Base-by-base conservation (phyloP, 2,797 vertebrate genomes). In the Hylomyscus alleni region DNA sequence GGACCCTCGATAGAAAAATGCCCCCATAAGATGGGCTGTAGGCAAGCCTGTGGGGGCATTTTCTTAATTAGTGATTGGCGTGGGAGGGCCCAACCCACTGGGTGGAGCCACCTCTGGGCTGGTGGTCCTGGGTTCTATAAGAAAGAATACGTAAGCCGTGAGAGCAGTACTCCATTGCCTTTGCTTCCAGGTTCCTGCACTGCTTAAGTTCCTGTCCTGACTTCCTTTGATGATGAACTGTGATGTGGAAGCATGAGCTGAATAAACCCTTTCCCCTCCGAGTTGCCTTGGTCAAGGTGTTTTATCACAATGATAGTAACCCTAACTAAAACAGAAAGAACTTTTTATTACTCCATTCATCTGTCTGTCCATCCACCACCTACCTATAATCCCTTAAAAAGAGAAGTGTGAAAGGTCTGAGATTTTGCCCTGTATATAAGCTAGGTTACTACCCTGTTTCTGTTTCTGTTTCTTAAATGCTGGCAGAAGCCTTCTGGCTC, bases 401-500 rank as follows among this genome's bases (percentile, higher is more conserved):
- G 44, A 67, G 34, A 69, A 88, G 37, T 91, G 8, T 88, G 81
- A 90, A 94, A 89, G 34, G 50, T 75, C 67, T 92, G 90, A 75
- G 56, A 65, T 78, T 95, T 58, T 91, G 90, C 29, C 37, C 40
- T 87, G 60, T 37, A 37, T 92, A 56, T 26, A 95, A 95, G 26
- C 67, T 69, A 73, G 90, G 67, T 95, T 76, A 86, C 50, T n/a
- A n/a, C n/a, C n/a, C n/a, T n/a, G n/a, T n/a, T n/a, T 8, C 89
- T 69, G 3, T 91, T 93, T 81, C 81, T 94, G 54, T 96, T 81
- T 88, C 56, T 92, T 92, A 91, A 54, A 67, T 85, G 31, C 73
- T 82, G 76, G 37, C 82, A 94, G 84, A 90, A 93, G 40, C 62
- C 67, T 34, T 17, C 73, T 31, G 62, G 90, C 11, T 47, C 26